These are phyloP conservation scores for Potorous gilbertii DNA, from an alignment of 2,797 vertebrate species.

Conservation along the genomic window DNA sequence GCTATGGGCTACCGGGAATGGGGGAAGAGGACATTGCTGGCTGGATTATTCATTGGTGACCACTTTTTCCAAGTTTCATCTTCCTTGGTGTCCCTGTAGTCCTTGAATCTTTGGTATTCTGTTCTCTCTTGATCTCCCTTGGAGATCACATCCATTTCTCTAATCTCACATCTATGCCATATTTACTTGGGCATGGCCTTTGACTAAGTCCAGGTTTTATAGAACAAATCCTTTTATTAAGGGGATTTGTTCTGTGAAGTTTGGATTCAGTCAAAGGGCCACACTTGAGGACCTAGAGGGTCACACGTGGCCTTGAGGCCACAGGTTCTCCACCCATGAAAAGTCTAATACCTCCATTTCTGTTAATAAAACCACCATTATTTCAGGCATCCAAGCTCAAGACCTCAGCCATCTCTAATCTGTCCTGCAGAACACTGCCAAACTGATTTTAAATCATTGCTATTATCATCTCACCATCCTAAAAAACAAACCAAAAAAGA, in stretches of 20 bases:
- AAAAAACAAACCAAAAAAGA: background rate
- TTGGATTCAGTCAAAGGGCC: no score
- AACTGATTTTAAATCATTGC: background rate
- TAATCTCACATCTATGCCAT: background rate
- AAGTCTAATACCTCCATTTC: background rate
- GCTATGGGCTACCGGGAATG: background rate
- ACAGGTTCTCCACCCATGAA: no score
- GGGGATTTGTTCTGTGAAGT: no score
- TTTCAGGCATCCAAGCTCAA: background rate
- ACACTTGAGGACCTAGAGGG: no score
- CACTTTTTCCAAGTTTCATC: background rate
- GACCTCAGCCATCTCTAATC: background rate
- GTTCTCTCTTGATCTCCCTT: background rate
- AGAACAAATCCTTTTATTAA: no score
- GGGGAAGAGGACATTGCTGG: background rate
- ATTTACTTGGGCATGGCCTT: background rate
- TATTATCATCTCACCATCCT: background rate
- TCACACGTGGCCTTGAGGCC: no score
- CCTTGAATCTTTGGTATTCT: background rate
- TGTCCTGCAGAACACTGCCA: background rate
- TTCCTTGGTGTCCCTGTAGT: background rate
- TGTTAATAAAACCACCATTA: background rate
- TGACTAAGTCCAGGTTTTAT: no score
- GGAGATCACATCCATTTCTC: background rate
- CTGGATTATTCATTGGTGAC: background rate